A percentile compares a stretch with the other conserved stretches of the same genome.
These are phyloP conservation scores for Machaerirhynchus nigripectus DNA, from an alignment of 2,113 vertebrate species.

Conservation along the genomic window DNA sequence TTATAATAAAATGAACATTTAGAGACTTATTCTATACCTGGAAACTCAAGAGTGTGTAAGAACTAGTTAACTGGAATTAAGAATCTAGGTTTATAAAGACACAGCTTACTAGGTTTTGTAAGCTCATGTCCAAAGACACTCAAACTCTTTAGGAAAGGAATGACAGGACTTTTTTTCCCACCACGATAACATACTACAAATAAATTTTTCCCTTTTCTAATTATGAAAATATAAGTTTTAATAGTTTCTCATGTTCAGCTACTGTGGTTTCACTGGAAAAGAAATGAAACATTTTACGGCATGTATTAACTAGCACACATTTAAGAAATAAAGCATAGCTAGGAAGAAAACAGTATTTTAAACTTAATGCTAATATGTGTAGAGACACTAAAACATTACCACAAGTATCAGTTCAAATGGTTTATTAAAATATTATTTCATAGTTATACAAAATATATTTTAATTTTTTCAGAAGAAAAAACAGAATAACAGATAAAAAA, in stretches of 20 bases:
- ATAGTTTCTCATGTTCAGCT: neutral
- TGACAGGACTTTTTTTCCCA: neutral
- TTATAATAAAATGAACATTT: neutral
- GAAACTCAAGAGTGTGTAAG: neutral
- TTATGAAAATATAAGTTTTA: neutral
- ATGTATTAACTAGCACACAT: neutral
- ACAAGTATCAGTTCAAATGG: neutral
- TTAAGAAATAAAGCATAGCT: neutral
- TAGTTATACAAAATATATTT: slow-evolving; percentile 52
- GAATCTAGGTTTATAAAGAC: neutral
- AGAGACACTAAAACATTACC: neutral
- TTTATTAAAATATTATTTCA: slow-evolving; percentile 47
- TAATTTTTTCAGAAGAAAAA: slow-evolving; percentile 39
- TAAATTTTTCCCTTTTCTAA: neutral
- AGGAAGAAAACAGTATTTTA: neutral
- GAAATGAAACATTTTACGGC: neutral
- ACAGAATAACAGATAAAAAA: slow-evolving; percentile 51
- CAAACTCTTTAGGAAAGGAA: neutral
- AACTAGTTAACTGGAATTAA: neutral
- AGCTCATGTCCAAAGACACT: neutral
- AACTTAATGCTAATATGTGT: neutral
- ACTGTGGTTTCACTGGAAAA: neutral
- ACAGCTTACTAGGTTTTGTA: neutral
- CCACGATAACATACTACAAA: neutral
- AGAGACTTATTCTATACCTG: neutral